phyloP scores from a whole-genome alignment of 2,797 vertebrate species.

The Peromyscus eremicus region DNA sequence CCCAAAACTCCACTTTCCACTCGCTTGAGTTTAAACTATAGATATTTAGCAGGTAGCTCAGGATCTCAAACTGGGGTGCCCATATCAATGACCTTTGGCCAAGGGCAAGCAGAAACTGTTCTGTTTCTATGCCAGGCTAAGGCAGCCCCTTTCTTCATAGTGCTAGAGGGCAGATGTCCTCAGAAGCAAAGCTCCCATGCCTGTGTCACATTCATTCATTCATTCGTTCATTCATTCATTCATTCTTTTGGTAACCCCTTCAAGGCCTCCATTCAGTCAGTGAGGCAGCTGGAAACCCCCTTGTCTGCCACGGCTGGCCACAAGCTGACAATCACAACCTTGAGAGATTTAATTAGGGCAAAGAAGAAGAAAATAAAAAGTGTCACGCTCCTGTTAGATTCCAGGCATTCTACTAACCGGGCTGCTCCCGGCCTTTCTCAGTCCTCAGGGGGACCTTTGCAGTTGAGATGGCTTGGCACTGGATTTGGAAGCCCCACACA shows the following conservation, averaged over 20 bases:
- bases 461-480: background rate
- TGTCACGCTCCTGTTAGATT: background rate
- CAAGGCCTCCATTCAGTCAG: background rate
- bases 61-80: background rate
- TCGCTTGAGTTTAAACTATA: background rate
- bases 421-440: fast-evolving
- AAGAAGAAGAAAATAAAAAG: background rate
- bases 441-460: background rate
- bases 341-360: background rate
- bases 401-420: background rate
- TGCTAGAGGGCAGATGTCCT: background rate
- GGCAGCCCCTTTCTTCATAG: background rate
- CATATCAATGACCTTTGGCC: conserved; percentile 34
- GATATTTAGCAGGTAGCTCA: background rate
- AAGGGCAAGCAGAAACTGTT: conserved; percentile 28
- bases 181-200: background rate
- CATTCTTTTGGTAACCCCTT: background rate
- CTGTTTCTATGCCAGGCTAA: background rate
- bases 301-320: background rate
- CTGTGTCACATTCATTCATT: background rate
- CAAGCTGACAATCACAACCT: background rate
- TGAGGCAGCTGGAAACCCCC: background rate
- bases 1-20: background rate
- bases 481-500: background rate
- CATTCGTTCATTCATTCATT: background rate